Evolutionary conservation across 2,888 invertebrate genomes (phyloP), one percentile per base, ranked within the genome.

Genomic region (Eupeodes latifasciatus): DNA sequence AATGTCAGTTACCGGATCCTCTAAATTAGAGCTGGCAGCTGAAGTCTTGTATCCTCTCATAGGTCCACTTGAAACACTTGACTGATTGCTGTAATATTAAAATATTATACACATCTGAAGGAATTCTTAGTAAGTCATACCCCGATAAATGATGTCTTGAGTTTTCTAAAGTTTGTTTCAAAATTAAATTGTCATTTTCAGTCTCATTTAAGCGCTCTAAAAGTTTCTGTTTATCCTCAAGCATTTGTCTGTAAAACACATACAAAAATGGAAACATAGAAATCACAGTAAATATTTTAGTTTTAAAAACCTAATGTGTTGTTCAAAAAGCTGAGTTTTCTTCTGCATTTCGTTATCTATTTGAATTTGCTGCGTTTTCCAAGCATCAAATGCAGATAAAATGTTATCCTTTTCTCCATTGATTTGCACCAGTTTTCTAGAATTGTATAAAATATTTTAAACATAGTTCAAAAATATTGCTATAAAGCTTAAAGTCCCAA

Each of bases 331-430:
- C 12, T 90, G 78, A 3, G 91, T 90, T 64, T 91, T 91, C 40
- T 83, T 75, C 0, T 91, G 90, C 69, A 91, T 91, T 2, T 89
- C 85, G 1, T 91, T 91, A 53, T 93, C 93, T 0, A 91, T 90
- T 66, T 91, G 87, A 0, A 91, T 53, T 88, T 93, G 93, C 7
- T 92, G 90, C 0, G 90, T 90, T 81, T 92, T 92, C 93, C 93
- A 93, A n/a, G 62, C 27, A 5, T 78, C 67, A 57, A 69, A 78
- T 1, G 81, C 67, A n/a, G 16, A 53, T 40, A 88, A n/a, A 14
- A 78, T 72, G 3, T 75, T 81, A 0, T 67, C 47, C 34, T 75
- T 85, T 27, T 88, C 88, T 14, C 78, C 11, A 14, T 78, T 59
- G 2, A 85, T 78, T 81, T 78, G 51, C 10, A 69, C 71, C 40